Conservation (phyloP, 1,140 invertebrate genomes). For the Hylaeus volcanicus region DNA sequence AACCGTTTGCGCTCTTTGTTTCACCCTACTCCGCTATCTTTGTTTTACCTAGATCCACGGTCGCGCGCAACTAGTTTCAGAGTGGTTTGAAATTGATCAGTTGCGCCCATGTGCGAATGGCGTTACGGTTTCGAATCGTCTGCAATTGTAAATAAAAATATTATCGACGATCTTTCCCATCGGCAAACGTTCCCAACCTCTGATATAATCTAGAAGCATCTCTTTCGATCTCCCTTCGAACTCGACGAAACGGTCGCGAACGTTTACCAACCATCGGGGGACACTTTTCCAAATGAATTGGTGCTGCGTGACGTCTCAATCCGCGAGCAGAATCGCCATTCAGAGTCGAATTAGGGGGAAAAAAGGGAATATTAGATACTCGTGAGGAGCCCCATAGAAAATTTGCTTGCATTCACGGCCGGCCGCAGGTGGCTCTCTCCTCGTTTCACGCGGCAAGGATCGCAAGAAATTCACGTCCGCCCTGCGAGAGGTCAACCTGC, state of each 20-base stretch:
- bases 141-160: too few relatives aligned
- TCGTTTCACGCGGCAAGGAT: slow-evolving; percentile 44
- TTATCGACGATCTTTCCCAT: too few relatives aligned
- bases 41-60: too few relatives aligned
- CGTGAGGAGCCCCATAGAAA: slow-evolving; percentile 72
- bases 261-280: neutral
- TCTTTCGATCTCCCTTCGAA: neutral
- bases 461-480: slow-evolving; percentile 21
- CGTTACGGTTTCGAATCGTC: too few relatives aligned
- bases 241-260: neutral
- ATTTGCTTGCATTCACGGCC: slow-evolving; percentile 75
- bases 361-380: slow-evolving; percentile 73
- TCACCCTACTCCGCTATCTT: too few relatives aligned
- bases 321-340: slow-evolving; percentile 21
- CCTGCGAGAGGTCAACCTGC: slow-evolving; percentile 74
- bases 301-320: slow-evolving; percentile 64
- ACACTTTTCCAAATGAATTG: slow-evolving; percentile 73
- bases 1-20: too few relatives aligned
- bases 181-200: too few relatives aligned
- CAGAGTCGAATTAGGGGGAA: neutral
- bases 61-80: too few relatives aligned
- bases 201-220: too few relatives aligned
- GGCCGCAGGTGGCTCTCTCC: slow-evolving; percentile 65
- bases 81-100: too few relatives aligned
- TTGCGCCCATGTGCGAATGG: too few relatives aligned